phyloP scores from a whole-genome alignment of 2,888 invertebrate species.

The Melolontha melolontha region DNA sequence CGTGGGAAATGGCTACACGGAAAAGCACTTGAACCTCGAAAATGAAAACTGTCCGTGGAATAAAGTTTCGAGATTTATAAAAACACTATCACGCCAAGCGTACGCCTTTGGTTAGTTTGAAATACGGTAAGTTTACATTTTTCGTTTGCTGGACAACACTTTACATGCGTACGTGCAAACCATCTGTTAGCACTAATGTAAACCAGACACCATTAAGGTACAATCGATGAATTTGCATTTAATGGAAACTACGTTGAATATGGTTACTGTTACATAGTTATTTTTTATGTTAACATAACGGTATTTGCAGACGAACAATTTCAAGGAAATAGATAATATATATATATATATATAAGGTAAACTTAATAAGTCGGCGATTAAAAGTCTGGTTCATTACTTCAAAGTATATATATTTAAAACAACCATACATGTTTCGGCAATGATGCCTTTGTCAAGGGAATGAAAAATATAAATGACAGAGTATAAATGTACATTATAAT shows the following conservation, averaged over 20 bases:
- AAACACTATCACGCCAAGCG: background rate
- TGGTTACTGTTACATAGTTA: background rate
- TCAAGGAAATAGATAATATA: too few species aligned
- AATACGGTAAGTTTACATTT: constrained; percentile 4
- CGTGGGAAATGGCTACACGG: constrained; percentile 5
- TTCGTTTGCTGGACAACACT: constrained; percentile 15
- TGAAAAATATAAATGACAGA: too few species aligned
- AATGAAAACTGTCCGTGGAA: constrained; percentile 2
- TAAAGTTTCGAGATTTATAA: constrained; percentile 9
- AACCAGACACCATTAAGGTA: constrained; percentile 10
- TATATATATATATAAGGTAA: too few species aligned
- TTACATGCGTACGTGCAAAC: constrained; percentile 23
- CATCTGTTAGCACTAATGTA: constrained; percentile 30
- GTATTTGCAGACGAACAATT: background rate
- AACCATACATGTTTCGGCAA: too few species aligned
- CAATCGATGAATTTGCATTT: constrained; percentile 35
- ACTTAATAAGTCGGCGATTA: too few species aligned
- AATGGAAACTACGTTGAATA: constrained; percentile 16
- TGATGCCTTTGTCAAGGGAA: too few species aligned
- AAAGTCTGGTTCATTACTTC: too few species aligned
- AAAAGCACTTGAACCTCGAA: background rate
- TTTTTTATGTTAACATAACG: constrained; percentile 21
- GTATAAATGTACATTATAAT: too few species aligned
- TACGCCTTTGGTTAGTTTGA: constrained; percentile 7
- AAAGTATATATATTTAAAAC: too few species aligned